phyloP scores from a whole-genome alignment of 1,140 invertebrate genomes.

The Contarinia nasturtii region DNA sequence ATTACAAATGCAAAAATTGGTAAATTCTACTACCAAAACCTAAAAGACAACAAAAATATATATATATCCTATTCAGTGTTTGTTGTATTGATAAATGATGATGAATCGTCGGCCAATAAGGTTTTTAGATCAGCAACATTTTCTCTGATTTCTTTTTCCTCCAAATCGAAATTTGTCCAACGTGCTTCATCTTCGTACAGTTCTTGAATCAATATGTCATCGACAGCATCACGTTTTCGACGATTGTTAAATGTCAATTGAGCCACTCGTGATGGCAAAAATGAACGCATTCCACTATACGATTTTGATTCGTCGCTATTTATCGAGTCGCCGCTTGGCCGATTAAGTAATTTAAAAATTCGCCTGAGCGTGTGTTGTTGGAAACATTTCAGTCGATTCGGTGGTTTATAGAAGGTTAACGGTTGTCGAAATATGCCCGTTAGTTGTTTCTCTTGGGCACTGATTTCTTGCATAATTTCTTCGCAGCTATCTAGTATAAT shows the following conservation, averaged over 20 bases:
- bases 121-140: slow-evolving; percentile 1
- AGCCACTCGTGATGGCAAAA: neutral
- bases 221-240: slow-evolving; percentile 9
- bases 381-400: slow-evolving; percentile 8
- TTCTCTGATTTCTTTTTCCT: slow-evolving; percentile 9
- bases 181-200: slow-evolving; percentile 9
- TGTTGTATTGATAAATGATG: too few relatives aligned
- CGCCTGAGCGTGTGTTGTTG: slow-evolving; percentile 8
- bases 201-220: slow-evolving; percentile 10
- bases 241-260: neutral
- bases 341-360: slow-evolving; percentile 7
- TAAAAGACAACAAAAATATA: too few relatives aligned
- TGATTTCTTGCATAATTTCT: slow-evolving; percentile 5
- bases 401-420: slow-evolving; percentile 10
- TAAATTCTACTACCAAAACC: too few relatives aligned
- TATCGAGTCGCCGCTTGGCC: slow-evolving; percentile 4
- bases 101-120: neutral
- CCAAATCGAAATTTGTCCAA: slow-evolving; percentile 10
- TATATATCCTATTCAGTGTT: too few relatives aligned
- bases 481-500: slow-evolving; percentile 11
- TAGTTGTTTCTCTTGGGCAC: neutral
- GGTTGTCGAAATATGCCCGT: neutral
- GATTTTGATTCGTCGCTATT: slow-evolving; percentile 5
- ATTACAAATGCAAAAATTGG: too few relatives aligned
- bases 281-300: too few relatives aligned